phyloP scores from a whole-genome alignment of 2,113 vertebrate genomes.

The Bostrychus sinensis region DNA sequence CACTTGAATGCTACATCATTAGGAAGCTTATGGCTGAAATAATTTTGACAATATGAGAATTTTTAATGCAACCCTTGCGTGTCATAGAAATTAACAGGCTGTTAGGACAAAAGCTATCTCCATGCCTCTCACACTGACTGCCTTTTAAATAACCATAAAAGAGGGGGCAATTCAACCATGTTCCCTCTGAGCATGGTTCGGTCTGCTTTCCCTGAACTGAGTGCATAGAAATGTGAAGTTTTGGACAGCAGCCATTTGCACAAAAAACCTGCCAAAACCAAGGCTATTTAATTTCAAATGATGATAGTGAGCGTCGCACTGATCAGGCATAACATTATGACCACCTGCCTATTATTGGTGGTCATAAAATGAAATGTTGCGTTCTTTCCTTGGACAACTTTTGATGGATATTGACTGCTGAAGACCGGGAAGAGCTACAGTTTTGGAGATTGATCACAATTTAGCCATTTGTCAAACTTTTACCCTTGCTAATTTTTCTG shows the following conservation, averaged over 20 bases:
- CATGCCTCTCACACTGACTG: slow-evolving; percentile 70
- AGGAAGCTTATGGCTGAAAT: slow-evolving; percentile 59
- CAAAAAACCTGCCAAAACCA: slow-evolving; percentile 13
- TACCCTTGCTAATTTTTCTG: too few relatives aligned
- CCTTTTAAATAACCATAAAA: slow-evolving; percentile 76
- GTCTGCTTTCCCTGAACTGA: slow-evolving; percentile 71
- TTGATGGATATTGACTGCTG: too few relatives aligned
- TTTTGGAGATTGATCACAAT: too few relatives aligned
- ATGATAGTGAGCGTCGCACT: slow-evolving; percentile 41
- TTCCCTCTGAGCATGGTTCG: slow-evolving; percentile 76
- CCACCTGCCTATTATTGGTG: background rate
- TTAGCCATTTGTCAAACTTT: too few relatives aligned
- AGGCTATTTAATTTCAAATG: slow-evolving; percentile 19
- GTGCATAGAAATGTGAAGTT: slow-evolving; percentile 76
- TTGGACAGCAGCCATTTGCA: slow-evolving; percentile 43
- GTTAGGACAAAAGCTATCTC: slow-evolving; percentile 61
- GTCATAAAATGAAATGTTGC: too few relatives aligned
- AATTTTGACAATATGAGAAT: slow-evolving; percentile 50
- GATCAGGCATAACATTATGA: background rate
- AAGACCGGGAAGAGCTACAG: too few relatives aligned
- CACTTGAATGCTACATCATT: slow-evolving; percentile 68
- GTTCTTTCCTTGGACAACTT: too few relatives aligned
- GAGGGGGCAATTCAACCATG: slow-evolving; percentile 80
- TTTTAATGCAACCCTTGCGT: slow-evolving; percentile 66
- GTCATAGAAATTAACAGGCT: slow-evolving; percentile 56